phyloP scores from a whole-genome alignment of 2,888 invertebrate species.

The Phania funesta region DNA sequence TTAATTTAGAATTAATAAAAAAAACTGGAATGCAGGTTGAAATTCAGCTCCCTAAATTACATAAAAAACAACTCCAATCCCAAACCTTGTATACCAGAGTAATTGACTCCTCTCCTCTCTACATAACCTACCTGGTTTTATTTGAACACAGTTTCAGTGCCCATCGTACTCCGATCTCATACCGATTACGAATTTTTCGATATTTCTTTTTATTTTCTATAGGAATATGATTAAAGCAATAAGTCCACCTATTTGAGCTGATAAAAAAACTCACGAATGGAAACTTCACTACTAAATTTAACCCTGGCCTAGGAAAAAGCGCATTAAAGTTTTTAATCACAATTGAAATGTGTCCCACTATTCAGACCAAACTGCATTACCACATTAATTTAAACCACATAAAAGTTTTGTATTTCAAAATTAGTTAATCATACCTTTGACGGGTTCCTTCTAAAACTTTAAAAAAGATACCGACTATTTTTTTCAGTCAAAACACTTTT shows the following conservation, averaged over 20 bases:
- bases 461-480: background rate
- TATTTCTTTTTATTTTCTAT: too few relatives aligned
- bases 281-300: background rate
- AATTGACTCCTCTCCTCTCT: too few relatives aligned
- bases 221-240: too few relatives aligned
- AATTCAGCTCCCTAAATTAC: too few relatives aligned
- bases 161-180: too few relatives aligned
- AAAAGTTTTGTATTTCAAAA: slow-evolving; percentile 23
- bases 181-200: too few relatives aligned
- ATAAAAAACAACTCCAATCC: too few relatives aligned
- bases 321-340: background rate
- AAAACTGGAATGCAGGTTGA: too few relatives aligned
- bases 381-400: slow-evolving; percentile 29
- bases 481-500: background rate
- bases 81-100: too few relatives aligned
- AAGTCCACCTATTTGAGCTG: background rate
- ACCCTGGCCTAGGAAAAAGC: slow-evolving; percentile 1
- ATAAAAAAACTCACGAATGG: background rate
- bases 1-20: too few relatives aligned
- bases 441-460: slow-evolving; percentile 22
- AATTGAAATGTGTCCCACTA: slow-evolving; percentile 7
- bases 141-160: too few relatives aligned
- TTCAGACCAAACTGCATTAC: slow-evolving; percentile 5
- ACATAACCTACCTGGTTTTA: too few relatives aligned
- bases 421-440: slow-evolving; percentile 20